Evolutionary conservation across 1,140 invertebrate species (phyloP).

Genomic region (Zophobas morio): DNA sequence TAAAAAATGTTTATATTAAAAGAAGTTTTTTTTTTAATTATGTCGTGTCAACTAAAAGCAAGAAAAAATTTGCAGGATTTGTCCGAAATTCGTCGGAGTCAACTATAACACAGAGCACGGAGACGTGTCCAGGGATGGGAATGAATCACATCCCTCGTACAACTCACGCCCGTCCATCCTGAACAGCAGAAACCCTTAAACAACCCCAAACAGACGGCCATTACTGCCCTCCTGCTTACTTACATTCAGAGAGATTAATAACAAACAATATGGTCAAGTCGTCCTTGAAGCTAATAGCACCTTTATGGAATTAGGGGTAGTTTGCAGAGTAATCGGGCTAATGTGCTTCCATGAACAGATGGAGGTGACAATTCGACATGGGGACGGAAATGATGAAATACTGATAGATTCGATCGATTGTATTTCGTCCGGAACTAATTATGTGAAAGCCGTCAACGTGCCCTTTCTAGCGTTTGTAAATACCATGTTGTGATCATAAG

Average conservation of each 20-base stretch:
- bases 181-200: conserved; percentile 49
- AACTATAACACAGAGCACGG: conserved; percentile 31
- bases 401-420: conserved; percentile 15
- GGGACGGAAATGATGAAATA: conserved; percentile 34
- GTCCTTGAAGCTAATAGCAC: conserved; percentile 48
- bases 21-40: too few species aligned
- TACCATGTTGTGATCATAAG: too few species aligned
- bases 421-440: background rate
- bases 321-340: conserved; percentile 45
- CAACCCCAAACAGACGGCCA: conserved; percentile 50
- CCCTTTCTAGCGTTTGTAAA: too few species aligned
- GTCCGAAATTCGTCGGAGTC: conserved; percentile 2
- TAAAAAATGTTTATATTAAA: too few species aligned
- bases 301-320: conserved; percentile 55
- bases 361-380: conserved; percentile 36
- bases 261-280: conserved; percentile 54
- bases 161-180: conserved; percentile 50
- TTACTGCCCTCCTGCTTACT: conserved; percentile 49
- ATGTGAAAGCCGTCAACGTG: background rate
- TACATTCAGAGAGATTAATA: conserved; percentile 53
- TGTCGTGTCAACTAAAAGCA: background rate
- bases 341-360: conserved; percentile 35
- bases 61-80: background rate
- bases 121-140: conserved; percentile 40
- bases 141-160: conserved; percentile 51